Evolutionary conservation across 92 coral and sea anemone species (phyloP).

Genomic region (Zoanthus sociatus): DNA sequence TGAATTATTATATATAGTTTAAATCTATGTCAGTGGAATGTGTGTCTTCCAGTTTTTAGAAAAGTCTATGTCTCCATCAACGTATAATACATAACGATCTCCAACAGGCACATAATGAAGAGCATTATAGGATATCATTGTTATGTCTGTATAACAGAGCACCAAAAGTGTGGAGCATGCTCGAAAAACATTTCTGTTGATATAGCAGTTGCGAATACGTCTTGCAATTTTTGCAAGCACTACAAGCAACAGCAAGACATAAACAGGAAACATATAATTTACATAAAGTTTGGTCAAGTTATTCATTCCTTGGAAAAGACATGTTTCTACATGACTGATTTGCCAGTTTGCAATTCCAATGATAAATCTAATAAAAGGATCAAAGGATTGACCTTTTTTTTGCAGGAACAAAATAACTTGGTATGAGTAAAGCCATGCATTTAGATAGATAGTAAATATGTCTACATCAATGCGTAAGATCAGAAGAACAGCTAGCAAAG

Average conservation of each 20-base stretch:
- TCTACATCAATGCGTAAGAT: conserved; percentile 82
- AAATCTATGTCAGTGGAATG: conserved; percentile 81
- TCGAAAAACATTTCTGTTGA: conserved; percentile 76
- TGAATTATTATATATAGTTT: too few species aligned
- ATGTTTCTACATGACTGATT: conserved; percentile 59
- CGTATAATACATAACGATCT: conserved; percentile 70
- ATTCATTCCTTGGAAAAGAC: conserved; percentile 74
- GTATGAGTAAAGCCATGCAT: conserved; percentile 93
- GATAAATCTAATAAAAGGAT: conserved; percentile 71
- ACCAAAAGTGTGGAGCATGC: conserved; percentile 83
- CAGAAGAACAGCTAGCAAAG: conserved; percentile 65
- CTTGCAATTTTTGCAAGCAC: conserved; percentile 72
- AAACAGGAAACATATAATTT: conserved; percentile 75
- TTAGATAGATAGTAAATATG: conserved; percentile 82
- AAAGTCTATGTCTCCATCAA: conserved; percentile 78
- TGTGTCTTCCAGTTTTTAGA: conserved; percentile 68
- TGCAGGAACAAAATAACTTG: conserved; percentile 77
- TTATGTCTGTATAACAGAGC: conserved; percentile 81
- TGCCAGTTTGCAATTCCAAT: conserved; percentile 79
- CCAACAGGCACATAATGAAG: conserved; percentile 78
- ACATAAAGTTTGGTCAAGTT: conserved; percentile 82
- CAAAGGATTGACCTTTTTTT: conserved; percentile 70
- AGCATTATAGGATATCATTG: conserved; percentile 72
- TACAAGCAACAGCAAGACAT: conserved; percentile 69
- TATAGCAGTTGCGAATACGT: conserved; percentile 78